Percentiles rank a stretch among this genome's conserved stretches.
Evolutionary conservation across 2,797 vertebrate species (phyloP).

Genomic region (Tarsius wallacei): DNA sequence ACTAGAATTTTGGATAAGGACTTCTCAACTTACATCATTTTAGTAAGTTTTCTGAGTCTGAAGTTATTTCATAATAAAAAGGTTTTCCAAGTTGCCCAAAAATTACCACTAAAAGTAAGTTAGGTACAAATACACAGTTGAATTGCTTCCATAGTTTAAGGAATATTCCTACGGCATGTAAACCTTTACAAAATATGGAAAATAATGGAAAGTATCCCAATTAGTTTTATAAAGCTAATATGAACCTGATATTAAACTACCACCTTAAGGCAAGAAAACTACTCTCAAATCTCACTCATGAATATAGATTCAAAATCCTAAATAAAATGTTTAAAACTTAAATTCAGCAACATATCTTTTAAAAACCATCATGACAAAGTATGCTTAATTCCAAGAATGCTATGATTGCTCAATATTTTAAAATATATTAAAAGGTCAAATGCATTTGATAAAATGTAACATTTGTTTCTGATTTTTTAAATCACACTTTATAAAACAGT

Average conservation of each 20-base stretch:
- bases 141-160: slow-evolving; percentile 42
- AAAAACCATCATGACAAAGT: neutral
- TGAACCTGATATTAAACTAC: slow-evolving; percentile 14
- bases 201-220: neutral
- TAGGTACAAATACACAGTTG: slow-evolving; percentile 16
- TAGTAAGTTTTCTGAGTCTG: neutral
- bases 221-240: slow-evolving; percentile 30
- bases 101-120: slow-evolving; percentile 20
- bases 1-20: neutral
- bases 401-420: neutral
- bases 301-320: slow-evolving; percentile 41
- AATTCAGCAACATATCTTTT: neutral
- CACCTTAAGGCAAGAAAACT: neutral
- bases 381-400: neutral
- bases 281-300: neutral
- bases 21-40: neutral
- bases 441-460: slow-evolving; percentile 1
- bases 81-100: neutral
- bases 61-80: slow-evolving; percentile 28
- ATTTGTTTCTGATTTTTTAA: slow-evolving; percentile 46
- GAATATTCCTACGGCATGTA: neutral
- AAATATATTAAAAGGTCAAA: slow-evolving; percentile 38
- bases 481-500: neutral
- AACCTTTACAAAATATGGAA: slow-evolving; percentile 3
- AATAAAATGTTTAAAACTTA: slow-evolving; percentile 18